Base-by-base conservation (phyloP, 2,888 invertebrate species). In the Lithodes maja region DNA sequence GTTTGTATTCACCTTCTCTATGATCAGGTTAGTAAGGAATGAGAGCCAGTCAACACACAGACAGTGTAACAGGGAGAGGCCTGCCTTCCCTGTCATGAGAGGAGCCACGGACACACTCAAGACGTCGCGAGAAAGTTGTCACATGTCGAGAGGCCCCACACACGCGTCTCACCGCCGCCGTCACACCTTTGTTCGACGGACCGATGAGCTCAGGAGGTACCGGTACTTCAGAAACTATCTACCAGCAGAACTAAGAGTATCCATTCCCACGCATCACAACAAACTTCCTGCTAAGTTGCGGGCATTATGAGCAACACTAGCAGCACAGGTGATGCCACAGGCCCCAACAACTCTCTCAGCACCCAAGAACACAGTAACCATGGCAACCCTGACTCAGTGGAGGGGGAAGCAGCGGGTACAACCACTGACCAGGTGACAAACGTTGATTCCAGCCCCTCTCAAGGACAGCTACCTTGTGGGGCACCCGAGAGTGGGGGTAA, bases 41-140 rank as follows among this genome's bases (percentile, higher is more conserved):
- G 53, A 69, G 61, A 71, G 68, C 3, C 55, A 55, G 52, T 12
- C 33, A 49, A 5, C 49, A 53, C 53, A 83, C 71, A 69, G 69
- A 83, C 74, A 71, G 9, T 79, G 74, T 79, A 33, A 17, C 55
- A 12, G 80, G 49, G 61, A 12, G 53, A 69, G 75, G 75, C 50
- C 9, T 54, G 49, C n/a, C 71, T n/a, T 52, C 54, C 80, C 79
- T 89, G 88, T 89, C 88, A 89, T 89, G 88, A 85, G 80, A 68
- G 49, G 54, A 53, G 54, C 54, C 52, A 53, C n/a, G 54, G 53
- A n/a, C 33, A n/a, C 54, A n/a, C 54, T 33, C 7, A 12, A 79
- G 79, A 53, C 53, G 79, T n/a, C 71, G 17, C 12, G 71, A 17
- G 71, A 79, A 53, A 79, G 79, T 79, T 3, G 33, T 81, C 82